These are phyloP conservation scores for Podiceps cristatus DNA, from an alignment of 2,113 vertebrate genomes.

Conservation along the genomic window DNA sequence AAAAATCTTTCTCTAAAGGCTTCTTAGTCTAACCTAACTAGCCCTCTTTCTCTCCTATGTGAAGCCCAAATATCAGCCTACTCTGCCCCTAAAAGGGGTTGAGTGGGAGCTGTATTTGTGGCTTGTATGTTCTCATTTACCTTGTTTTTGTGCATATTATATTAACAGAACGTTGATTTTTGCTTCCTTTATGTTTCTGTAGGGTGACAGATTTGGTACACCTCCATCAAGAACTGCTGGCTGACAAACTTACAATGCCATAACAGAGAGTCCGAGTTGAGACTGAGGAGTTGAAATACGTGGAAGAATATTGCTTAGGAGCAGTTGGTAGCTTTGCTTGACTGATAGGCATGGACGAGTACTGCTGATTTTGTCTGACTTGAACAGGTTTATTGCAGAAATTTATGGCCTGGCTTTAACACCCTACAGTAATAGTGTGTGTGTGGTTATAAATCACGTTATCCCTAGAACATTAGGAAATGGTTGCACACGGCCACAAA, in stretches of 20 bases:
- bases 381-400: not conserved
- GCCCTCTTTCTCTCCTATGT: not conserved
- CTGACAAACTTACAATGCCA: not conserved
- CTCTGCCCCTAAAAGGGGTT: not conserved
- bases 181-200: not conserved
- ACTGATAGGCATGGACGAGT: not conserved
- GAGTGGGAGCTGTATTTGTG: not conserved
- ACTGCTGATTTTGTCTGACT: not conserved
- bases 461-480: not conserved
- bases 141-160: not conserved
- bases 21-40: not conserved
- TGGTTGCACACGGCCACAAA: rapidly evolving
- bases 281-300: not conserved
- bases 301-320: not conserved
- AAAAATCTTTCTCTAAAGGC: not conserved
- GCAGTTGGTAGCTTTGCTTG: not conserved
- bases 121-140: not conserved
- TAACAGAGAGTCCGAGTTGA: not conserved
- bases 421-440: not conserved
- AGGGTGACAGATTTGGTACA: not conserved
- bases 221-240: not conserved
- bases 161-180: not conserved
- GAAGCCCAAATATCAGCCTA: not conserved
- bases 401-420: not conserved
- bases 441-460: not conserved